Base-by-base conservation (phyloP, 1,140 invertebrate species). In the Hyposmocoma kahamanoa region DNA sequence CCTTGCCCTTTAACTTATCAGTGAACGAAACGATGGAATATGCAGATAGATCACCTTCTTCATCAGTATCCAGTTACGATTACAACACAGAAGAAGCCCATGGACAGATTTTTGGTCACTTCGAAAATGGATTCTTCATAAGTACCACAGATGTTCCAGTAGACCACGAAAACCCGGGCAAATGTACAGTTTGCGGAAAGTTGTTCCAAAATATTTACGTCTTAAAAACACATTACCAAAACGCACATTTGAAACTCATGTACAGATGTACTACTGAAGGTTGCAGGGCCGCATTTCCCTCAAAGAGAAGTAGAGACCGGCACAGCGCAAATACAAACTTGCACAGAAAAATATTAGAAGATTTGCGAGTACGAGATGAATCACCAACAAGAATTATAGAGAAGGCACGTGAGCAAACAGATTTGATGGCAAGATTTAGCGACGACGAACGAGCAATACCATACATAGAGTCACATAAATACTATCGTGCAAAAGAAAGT, bases 251-350 rank as follows among this genome's bases (percentile, higher is more conserved):
- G 32, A 98, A 98, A 82, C 81, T 98, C 49, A 97, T 98, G 93
- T 97, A 98, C 82, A 96, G 95, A 67, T 99, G 97, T 85, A 96
- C 93, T 53, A 93, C 98, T 1, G 96, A 97, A 53, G 97, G 97
- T n/a, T 98, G 97, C 73, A 96, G 96, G 76, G 96, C 96, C 0
- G 93, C 95, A 0, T 99, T 98, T 72, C 95, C 96, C n/a, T 98
- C 96, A 0, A 98, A 97, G 75, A 87, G 96, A 41, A 97, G 94
- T 56, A 90, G 97, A 49, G 97, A 99, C 71, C 88, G 97, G 1
- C 97, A 99, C 78, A 96, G 95, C 63, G 92, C 95, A 0, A 98
- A 99, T 72, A 86, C 95, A 22, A 98, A 96, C 67, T 88, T 98
- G 11, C 97, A 98, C 69, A 89, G 94, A 47, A 97, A 97, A 77